Evolutionary conservation across 2,797 vertebrate species (phyloP).

Genomic region (Cyclopterus lumpus): DNA sequence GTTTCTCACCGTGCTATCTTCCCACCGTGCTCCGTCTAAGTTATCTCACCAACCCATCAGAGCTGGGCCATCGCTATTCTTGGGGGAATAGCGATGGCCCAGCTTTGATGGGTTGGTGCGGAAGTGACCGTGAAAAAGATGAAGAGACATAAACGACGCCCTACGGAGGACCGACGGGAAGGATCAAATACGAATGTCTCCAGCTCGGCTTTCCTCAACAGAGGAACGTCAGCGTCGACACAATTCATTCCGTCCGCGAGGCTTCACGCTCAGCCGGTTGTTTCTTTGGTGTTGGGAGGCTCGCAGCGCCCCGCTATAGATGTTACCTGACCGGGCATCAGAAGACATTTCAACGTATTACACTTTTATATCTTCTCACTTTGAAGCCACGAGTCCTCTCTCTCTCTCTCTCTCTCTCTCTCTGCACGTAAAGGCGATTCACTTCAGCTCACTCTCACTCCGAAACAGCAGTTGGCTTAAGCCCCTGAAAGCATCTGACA

Average conservation of each 20-base stretch:
- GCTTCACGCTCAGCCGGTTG: slow-evolving; percentile 39
- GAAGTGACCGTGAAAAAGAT: slow-evolving; percentile 67
- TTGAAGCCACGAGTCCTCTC: slow-evolving; percentile 23
- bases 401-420: neutral
- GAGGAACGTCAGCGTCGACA: slow-evolving; percentile 51
- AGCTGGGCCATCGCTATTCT: too few species aligned
- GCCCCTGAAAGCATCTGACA: slow-evolving; percentile 51
- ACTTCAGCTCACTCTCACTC: slow-evolving; percentile 32
- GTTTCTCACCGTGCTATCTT: slow-evolving; percentile 22
- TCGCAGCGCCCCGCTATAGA: slow-evolving; percentile 21
- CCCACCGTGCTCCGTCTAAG: slow-evolving; percentile 17
- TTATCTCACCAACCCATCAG: slow-evolving; percentile 31
- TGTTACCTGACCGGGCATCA: slow-evolving; percentile 42
- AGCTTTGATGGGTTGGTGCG: slow-evolving; percentile 59
- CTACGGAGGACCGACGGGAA: slow-evolving; percentile 50
- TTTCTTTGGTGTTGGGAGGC: slow-evolving; percentile 43
- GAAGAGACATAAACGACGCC: slow-evolving; percentile 67
- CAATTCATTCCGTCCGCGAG: slow-evolving; percentile 47
- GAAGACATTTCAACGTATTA: slow-evolving; percentile 38
- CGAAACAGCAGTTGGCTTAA: slow-evolving; percentile 26
- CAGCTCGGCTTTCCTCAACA: slow-evolving; percentile 61
- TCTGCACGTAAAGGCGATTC: slow-evolving; percentile 23
- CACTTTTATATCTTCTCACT: slow-evolving; percentile 22
- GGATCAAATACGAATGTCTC: slow-evolving; percentile 68
- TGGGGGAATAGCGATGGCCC: slow-evolving; percentile 50